Evolutionary conservation across 2,797 vertebrate species (phyloP).

Genomic region (Australoheros facetus): DNA sequence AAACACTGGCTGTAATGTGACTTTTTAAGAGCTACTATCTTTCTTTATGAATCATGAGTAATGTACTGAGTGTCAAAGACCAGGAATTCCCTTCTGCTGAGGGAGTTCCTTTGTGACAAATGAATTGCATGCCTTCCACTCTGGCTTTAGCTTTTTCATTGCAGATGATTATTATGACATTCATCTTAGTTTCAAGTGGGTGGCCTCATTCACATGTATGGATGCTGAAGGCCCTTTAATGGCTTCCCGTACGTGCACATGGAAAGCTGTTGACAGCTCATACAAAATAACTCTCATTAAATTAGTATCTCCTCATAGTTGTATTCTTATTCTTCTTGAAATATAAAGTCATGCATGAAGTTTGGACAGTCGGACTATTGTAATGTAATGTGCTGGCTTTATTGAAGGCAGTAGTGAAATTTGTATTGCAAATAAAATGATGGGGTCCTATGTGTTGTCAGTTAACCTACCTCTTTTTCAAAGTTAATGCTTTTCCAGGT

Average conservation of each 20-base stretch:
- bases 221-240: background rate
- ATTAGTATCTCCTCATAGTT: background rate
- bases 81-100: conserved; percentile 50
- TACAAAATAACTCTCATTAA: background rate
- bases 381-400: background rate
- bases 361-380: background rate
- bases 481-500: conserved; percentile 89
- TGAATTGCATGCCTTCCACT: conserved; percentile 33
- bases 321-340: no score
- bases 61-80: background rate
- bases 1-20: conserved; percentile 26
- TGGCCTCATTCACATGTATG: conserved; percentile 23
- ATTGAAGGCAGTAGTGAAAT: background rate
- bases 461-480: conserved; percentile 83
- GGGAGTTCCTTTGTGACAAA: conserved; percentile 52
- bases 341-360: background rate
- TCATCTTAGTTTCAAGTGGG: conserved; percentile 12
- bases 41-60: conserved; percentile 35
- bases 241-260: background rate
- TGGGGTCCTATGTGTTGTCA: background rate
- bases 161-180: conserved; percentile 16
- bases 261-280: conserved; percentile 7
- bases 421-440: background rate
- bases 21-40: conserved; percentile 7
- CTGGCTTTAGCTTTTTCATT: conserved; percentile 6